Evolutionary conservation across 2,888 invertebrate genomes (phyloP).

Genomic region (Rhorus exstirpatorius): DNA sequence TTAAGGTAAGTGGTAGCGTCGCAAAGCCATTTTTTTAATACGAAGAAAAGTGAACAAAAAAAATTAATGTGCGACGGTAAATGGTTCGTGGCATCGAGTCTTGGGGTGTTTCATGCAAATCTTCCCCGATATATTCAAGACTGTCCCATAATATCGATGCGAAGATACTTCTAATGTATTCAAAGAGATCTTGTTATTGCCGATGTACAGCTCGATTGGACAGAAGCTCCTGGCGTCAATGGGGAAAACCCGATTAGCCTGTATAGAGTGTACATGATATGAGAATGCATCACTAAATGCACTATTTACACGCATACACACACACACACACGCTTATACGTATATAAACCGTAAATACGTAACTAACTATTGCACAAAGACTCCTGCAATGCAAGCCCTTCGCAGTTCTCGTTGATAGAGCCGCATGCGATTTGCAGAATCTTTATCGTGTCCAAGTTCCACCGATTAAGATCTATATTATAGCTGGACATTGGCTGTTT

Average conservation of each 20-base stretch:
- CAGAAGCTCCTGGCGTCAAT: slow-evolving; percentile 25
- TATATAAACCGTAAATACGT: not conserved
- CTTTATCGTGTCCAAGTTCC: slow-evolving; percentile 45
- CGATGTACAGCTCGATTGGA: slow-evolving; percentile 50
- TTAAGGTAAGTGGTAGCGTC: not conserved
- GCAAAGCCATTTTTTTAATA: not conserved
- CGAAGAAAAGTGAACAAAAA: not conserved
- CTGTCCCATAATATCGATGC: slow-evolving; percentile 25
- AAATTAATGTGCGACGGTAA: not conserved
- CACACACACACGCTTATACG: not conserved
- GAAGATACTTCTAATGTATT: slow-evolving; percentile 45
- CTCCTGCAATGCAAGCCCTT: not conserved
- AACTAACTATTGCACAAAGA: slow-evolving; percentile 1
- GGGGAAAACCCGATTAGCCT: slow-evolving; percentile 57
- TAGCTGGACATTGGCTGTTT: slow-evolving; percentile 29
- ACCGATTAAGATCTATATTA: slow-evolving; percentile 60
- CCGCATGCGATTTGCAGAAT: slow-evolving; percentile 41
- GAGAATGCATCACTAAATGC: slow-evolving; percentile 1
- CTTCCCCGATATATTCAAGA: slow-evolving; percentile 3
- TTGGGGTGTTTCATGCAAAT: slow-evolving; percentile 19
- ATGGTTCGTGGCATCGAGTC: not conserved
- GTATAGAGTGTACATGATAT: not conserved
- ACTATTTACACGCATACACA: not conserved
- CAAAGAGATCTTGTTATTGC: slow-evolving; percentile 58
- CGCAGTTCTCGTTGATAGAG: not conserved